Evolutionary conservation across 1,140 invertebrate genomes (phyloP).

Genomic region (Sycobia sp.): DNA sequence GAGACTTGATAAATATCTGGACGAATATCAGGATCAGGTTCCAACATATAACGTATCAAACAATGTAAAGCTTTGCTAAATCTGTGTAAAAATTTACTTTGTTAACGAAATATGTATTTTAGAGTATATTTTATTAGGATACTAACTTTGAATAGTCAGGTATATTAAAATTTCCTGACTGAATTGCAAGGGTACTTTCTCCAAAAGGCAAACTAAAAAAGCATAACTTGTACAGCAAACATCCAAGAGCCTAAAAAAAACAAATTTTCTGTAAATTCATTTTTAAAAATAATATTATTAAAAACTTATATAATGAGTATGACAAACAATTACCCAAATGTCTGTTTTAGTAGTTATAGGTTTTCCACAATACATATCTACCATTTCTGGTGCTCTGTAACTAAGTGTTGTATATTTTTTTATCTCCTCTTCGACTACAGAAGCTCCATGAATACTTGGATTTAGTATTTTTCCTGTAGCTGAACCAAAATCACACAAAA

Average conservation of each 20-base stretch:
- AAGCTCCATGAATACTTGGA: constrained; percentile 74
- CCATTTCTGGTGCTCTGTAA: constrained; percentile 94
- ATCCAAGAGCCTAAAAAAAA: constrained; percentile 78
- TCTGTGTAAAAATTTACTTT: constrained; percentile 42
- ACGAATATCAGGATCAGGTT: constrained; percentile 79
- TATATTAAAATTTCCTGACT: constrained; percentile 87
- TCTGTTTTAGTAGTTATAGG: constrained; percentile 90
- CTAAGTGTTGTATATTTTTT: constrained; percentile 93
- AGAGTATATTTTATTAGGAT: constrained; percentile 28
- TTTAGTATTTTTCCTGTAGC: constrained; percentile 82
- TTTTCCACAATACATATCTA: constrained; percentile 89
- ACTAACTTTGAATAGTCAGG: constrained; percentile 81
- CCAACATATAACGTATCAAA: constrained; percentile 80
- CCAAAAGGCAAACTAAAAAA: constrained; percentile 93
- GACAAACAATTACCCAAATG: constrained; percentile 77
- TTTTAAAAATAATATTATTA: constrained; percentile 1
- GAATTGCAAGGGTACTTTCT: constrained; percentile 91
- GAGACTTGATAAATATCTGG: constrained; percentile 92
- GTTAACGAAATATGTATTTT: constrained; percentile 18
- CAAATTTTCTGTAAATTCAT: neutral
- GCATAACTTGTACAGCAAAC: constrained; percentile 89
- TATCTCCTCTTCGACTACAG: constrained; percentile 87
- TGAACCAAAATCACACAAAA: constrained; percentile 89
- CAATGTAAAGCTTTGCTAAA: constrained; percentile 57
- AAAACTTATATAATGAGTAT: constrained; percentile 13